phyloP scores from a whole-genome alignment of 2,797 vertebrate species.

The Lithobates pipiens region DNA sequence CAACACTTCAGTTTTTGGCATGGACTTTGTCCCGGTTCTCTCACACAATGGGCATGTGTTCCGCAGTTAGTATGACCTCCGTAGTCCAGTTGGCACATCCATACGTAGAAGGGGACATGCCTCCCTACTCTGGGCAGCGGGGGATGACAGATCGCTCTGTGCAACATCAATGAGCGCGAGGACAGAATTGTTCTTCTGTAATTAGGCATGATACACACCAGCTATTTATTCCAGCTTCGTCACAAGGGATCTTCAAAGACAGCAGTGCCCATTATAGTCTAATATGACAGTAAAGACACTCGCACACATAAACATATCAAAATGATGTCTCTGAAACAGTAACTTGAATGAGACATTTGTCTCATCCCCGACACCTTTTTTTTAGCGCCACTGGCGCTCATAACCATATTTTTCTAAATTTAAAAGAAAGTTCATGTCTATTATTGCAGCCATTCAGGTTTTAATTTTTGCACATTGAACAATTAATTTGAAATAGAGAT shows the following conservation, averaged over 20 bases:
- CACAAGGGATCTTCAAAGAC: slow-evolving; percentile 37
- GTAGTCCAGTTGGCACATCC: no score
- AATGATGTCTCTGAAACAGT: not conserved
- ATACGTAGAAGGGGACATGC: no score
- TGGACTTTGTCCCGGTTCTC: no score
- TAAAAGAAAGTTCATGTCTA: no score
- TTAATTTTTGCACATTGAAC: no score
- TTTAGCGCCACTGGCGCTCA: no score
- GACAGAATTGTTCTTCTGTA: not conserved
- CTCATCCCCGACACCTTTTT: not conserved
- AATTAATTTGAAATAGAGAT: no score
- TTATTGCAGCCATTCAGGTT: no score
- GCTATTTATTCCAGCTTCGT: slow-evolving; percentile 22
- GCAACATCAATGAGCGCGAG: not conserved
- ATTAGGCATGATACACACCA: slow-evolving; percentile 39
- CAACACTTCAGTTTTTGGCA: no score
- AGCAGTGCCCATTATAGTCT: not conserved
- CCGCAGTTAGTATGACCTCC: no score
- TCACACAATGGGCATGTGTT: no score
- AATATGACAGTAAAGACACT: slow-evolving; percentile 22
- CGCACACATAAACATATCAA: not conserved
- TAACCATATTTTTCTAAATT: no score
- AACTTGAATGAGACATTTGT: not conserved
- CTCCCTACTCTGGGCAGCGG: not conserved
- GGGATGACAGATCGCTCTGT: not conserved